Evolutionary conservation across 2,888 invertebrate genomes (phyloP), one percentile per base, ranked within the genome.

Genomic region (Meiosimyza platycephala): DNA sequence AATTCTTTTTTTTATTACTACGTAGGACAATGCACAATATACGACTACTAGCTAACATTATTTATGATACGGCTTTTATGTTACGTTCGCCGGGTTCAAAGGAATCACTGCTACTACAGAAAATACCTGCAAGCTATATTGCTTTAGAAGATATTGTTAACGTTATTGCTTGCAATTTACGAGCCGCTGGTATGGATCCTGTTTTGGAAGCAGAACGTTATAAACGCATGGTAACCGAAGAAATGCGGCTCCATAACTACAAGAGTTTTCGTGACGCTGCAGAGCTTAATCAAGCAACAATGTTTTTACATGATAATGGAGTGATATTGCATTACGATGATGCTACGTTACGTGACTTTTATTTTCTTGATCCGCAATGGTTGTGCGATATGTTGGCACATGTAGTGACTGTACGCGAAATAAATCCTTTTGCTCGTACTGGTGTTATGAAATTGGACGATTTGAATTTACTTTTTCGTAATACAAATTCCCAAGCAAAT

Each of bases 291-390:
- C 97, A 98, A 84, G 99, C 99, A 0, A 98, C 98, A 0, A 91
- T 97, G 85, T 99, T 99, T 87, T 90, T 99, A 1, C 99, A 99
- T 84, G 99, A 99, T 83, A 99, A 99, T 86, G 99, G 96, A 51
- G 96, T 99, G 2, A 89, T 99, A 11, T 89, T 98, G 2, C 97
- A 97, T 86, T 97, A 97, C 81, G 97, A 97, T 80, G 98, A 98
- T 85, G 96, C 97, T 0, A 95, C 96, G 0, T 88, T 98, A 3
- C 94, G 96, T 83, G 98, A 99, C 88, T 90, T 98, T 66, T 98
- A 98, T 88, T 99, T 99, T 87, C 88, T 99, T 60, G 95, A 98
- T 86, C 98, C 99, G 0, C 99, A 99, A 86, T 99, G 99, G 99
- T 90, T 99, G 57, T 99, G 98, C 87, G 99, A 99, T 86, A 95